Evolutionary conservation across 1,140 invertebrate genomes (phyloP), one percentile per base, ranked within the genome.

Genomic region (Mycetomoellerius zeteki): DNA sequence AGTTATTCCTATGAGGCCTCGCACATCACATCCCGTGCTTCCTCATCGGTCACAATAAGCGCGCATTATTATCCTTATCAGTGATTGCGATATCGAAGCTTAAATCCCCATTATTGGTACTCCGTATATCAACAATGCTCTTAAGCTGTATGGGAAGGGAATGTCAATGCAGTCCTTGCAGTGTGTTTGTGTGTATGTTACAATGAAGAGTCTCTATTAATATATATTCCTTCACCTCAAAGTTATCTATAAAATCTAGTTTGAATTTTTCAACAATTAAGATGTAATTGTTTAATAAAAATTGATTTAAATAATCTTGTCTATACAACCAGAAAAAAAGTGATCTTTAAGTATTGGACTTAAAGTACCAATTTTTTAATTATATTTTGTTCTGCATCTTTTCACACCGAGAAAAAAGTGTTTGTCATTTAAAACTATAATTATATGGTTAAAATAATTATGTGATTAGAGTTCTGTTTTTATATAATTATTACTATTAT

Each of bases 111-210:
- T 84, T 27, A 62, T 47, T 56, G 27, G 37, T 73, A 47, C 69
- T 37, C 24, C 33, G n/a, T 33, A 54, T 30, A 37, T 60, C 27
- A 27, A 60, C 19, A 37, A 82, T 85, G 77, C 56, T 52, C 77
- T 43, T 84, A 88, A 90, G 81, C 89, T 43, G 37, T 85, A 72
- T 62, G 72, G 77, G 65, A 60, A 86, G 80, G 64, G 89, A 86
- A 90, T 86, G 86, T 90, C 88, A 90, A 90, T 88, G 78, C 86
- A 86, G 73, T 60, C 60, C 81, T 77, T 56, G 47, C 47, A 43
- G 37, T 12, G 37, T 43, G 8, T 43, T 10, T 62, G 54, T 14
- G 37, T 43, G 8, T 43, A 43, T 69, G 60, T 8, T 62, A 76
- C 75, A 85, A 90, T 89, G 12, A 50, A 50, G 37, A 86, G 30